Conservation (phyloP, 2,113 vertebrate species). For the Paraplagusia blochii region DNA sequence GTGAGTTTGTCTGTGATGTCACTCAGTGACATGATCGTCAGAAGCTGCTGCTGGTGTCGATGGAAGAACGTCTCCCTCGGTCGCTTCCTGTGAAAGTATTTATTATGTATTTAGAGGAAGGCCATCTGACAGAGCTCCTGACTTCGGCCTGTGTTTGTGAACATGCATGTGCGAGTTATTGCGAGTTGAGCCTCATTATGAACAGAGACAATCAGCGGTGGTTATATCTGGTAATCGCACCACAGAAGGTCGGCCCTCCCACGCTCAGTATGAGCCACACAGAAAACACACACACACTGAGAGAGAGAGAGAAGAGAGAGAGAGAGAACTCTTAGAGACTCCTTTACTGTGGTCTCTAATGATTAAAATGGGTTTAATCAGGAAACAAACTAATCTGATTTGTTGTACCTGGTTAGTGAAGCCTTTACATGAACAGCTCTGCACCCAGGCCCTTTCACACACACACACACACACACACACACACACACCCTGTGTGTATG, state of each 20-base stretch:
- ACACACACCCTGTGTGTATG: conserved; percentile 12
- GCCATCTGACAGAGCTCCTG: conserved; percentile 40
- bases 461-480: background rate
- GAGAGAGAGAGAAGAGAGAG: background rate
- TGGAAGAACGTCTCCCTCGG: conserved; percentile 11
- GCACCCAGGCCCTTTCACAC: background rate
- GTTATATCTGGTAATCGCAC: conserved; percentile 66
- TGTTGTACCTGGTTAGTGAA: too few species aligned
- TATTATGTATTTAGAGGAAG: conserved; percentile 32
- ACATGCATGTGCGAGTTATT: conserved; percentile 21
- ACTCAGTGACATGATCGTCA: conserved; percentile 3
- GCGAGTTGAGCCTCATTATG: conserved; percentile 19
- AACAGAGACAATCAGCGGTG: conserved; percentile 23
- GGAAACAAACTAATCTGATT: too few species aligned
- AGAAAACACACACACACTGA: conserved; percentile 21
- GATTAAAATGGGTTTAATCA: too few species aligned
- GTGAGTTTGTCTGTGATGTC: background rate
- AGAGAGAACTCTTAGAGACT: too few species aligned
- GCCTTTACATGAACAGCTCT: background rate
- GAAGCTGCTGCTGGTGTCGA: conserved; percentile 11
- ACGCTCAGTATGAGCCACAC: conserved; percentile 67
- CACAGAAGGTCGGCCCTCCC: conserved; percentile 69
- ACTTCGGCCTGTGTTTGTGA: conserved; percentile 11
- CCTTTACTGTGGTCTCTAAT: too few species aligned
- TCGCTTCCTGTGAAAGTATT: conserved; percentile 42